Evolutionary conservation across 1,140 invertebrate genomes (phyloP).

Genomic region (Linepithema humile): DNA sequence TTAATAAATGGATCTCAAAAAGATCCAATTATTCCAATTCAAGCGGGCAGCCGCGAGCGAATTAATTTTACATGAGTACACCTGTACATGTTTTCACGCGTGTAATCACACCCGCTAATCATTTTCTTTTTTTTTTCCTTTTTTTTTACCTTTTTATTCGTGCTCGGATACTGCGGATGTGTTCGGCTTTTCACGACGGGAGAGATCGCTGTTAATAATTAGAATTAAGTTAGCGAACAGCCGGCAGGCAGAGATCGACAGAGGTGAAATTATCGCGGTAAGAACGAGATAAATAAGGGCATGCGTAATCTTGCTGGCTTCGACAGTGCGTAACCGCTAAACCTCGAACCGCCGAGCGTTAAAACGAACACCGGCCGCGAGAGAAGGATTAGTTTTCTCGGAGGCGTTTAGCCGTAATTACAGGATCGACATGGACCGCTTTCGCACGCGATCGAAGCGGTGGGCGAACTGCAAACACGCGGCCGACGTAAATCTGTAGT

Average conservation of each 20-base stretch:
- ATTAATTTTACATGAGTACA: conserved; percentile 13
- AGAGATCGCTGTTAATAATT: conserved; percentile 29
- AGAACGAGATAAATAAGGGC: conserved; percentile 25
- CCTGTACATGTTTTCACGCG: not conserved
- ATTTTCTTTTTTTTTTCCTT: not conserved
- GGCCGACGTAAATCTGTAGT: not conserved
- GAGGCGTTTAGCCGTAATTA: conserved; percentile 46
- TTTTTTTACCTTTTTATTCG: not conserved
- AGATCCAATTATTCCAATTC: not conserved
- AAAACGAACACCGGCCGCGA: conserved; percentile 5
- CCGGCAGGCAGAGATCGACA: not conserved
- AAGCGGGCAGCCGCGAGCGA: conserved; percentile 1
- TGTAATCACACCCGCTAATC: not conserved
- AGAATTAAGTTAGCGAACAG: conserved; percentile 13
- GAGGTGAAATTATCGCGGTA: conserved; percentile 21
- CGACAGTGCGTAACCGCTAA: conserved; percentile 37
- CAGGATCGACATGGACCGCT: conserved; percentile 20
- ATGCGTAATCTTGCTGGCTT: conserved; percentile 27
- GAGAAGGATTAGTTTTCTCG: conserved; percentile 41
- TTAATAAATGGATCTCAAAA: conserved; percentile 45
- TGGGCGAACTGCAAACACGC: not conserved
- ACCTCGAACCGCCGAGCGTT: conserved; percentile 21
- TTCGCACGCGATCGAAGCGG: conserved; percentile 34
- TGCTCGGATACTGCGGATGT: not conserved
- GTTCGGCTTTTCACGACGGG: not conserved